Conservation (phyloP, 2,797 vertebrate species). For the Coluber constrictor region DNA sequence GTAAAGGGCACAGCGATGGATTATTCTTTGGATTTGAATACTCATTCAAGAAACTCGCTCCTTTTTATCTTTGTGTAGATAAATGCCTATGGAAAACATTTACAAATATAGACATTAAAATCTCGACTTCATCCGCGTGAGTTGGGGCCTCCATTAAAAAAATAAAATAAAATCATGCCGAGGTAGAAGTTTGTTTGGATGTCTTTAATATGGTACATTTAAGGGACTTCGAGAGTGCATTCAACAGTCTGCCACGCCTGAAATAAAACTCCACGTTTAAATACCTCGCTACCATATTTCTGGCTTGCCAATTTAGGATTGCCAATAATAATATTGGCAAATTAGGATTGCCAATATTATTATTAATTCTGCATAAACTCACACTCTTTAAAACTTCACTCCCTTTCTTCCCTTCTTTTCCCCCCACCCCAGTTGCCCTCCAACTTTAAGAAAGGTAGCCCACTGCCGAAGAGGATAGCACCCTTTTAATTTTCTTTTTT, state of each 20-base stretch:
- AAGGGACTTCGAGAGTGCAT: not conserved
- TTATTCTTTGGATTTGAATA: not conserved
- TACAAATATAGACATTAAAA: not conserved
- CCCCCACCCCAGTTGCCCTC: not conserved
- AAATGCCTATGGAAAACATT: not conserved
- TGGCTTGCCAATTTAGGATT: not conserved
- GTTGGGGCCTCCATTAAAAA: not conserved
- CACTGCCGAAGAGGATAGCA: not conserved
- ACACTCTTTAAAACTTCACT: not conserved
- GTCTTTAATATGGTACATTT: not conserved
- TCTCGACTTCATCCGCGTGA: not conserved
- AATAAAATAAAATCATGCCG: not conserved
- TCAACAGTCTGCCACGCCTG: not conserved
- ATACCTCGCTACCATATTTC: not conserved
- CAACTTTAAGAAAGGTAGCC: not conserved
- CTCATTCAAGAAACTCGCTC: not conserved
- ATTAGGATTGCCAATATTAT: not conserved
- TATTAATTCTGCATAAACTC: not conserved
- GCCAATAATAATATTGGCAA: too few relatives aligned
- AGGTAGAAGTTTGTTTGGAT: not conserved
- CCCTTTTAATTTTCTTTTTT: not conserved
- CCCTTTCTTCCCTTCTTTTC: not conserved
- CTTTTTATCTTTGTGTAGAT: not conserved
- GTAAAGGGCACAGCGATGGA: slow-evolving; percentile 9
- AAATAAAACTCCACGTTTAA: not conserved